These are phyloP conservation scores for Myxocyprinus asiaticus DNA, from an alignment of 2,113 vertebrate species.

Conservation along the genomic window DNA sequence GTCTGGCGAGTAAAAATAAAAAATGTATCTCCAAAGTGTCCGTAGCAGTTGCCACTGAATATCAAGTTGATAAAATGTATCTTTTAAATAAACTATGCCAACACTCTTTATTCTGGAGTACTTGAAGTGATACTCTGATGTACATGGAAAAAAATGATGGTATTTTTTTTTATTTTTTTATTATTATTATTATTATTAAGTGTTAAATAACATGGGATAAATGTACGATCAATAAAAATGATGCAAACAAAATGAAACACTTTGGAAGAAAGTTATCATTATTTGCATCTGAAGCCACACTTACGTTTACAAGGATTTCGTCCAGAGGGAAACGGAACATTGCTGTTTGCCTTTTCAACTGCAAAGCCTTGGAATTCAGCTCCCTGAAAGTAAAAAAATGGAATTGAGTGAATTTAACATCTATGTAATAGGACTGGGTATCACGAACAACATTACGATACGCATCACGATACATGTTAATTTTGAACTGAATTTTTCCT, in stretches of 20 bases:
- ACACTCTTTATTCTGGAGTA: not conserved
- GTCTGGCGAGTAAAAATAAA: too few species aligned
- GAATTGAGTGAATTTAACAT: too few species aligned
- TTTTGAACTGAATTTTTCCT: too few species aligned
- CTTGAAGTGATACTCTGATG: not conserved
- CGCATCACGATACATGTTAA: too few species aligned
- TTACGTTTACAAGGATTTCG: conserved; percentile 84
- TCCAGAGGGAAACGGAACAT: conserved; percentile 69
- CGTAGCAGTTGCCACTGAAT: not conserved
- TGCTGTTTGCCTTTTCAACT: conserved; percentile 73
- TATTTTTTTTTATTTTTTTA: too few species aligned
- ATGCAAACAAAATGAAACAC: conserved; percentile 2
- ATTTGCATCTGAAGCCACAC: conserved; percentile 34
- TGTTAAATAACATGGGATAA: too few species aligned
- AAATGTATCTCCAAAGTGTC: too few species aligned
- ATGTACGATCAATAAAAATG: conserved; percentile 17
- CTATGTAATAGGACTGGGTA: too few species aligned
- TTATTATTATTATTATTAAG: too few species aligned
- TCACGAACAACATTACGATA: too few species aligned
- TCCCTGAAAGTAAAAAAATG: conserved; percentile 65
- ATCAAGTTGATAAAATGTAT: not conserved
- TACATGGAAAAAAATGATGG: too few species aligned
- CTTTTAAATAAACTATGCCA: not conserved
- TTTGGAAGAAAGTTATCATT: not conserved
- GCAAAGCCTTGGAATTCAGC: conserved; percentile 87